Base-by-base conservation (phyloP, 2,888 invertebrate species). In the Leptinotarsa tumamoca region DNA sequence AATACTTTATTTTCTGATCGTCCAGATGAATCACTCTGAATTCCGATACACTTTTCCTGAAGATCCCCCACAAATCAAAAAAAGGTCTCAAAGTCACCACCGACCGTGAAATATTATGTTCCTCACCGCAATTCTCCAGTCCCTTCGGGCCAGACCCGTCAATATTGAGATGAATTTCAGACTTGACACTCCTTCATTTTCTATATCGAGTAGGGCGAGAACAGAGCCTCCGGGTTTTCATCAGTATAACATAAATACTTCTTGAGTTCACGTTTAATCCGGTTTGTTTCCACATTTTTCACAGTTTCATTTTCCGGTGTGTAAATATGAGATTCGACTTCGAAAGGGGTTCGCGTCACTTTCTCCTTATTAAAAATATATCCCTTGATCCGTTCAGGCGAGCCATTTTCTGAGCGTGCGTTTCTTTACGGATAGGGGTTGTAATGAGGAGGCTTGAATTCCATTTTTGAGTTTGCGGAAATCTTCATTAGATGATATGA, bases 161-260 rank as follows among this genome's bases (percentile, higher is more conserved):
- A 58, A 58, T 58, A 58, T 58, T 58, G 58, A 58, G 58, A 58
- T 58, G 23, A 58, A 58, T 58, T 58, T 15, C 21, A 17, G 21
- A 4, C 4, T 27, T 58, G 58, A 21, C 21, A 15, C 23, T 58
- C 23, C 58, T 58, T 58, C 58, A 58, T 58, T 58, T 58, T 58
- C 17, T 21, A 23, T 58, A 14, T 58, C 15, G 23, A 14, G 15
- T 14, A 17, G 52, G 52, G 17, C 7, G 52, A 15, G 15, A 52
- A 52, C 5, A 52, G 4, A 0, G 52, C 52, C 52, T 43, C 52
- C 4, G 17, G 52, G 17, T 15, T 52, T 52, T 52, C n/a, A 17
- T 52, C 52, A 52, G n/a, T 52, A 4, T 17, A 17, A 52, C 15
- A 52, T 33, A 7, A 7, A 1, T 15, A 17, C n/a, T 15, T 58